Base-by-base conservation (phyloP, 2,797 vertebrate genomes). In the Setipinna tenuifilis region DNA sequence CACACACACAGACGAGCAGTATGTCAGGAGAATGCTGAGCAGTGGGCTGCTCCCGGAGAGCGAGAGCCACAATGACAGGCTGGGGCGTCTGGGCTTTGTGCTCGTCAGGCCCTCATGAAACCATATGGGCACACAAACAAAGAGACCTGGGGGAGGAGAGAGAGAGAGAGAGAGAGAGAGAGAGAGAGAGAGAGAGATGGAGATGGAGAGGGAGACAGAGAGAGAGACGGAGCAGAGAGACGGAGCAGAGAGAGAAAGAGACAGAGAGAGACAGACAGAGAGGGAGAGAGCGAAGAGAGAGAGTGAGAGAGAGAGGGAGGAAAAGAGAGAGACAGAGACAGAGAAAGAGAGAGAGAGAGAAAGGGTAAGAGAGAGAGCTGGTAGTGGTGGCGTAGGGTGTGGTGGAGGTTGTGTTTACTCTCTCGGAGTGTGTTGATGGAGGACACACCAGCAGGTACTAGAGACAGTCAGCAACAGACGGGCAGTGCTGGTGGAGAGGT, bases 1-100 rank as follows among this genome's bases (percentile, higher is more conserved):
- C 84, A 90, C 68, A 57, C 62, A 87, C 82, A 86, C 6, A 87
- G 87, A 89, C 89, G 90, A 87, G 85, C 88, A 25, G 2, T 50
- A 31, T 19, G 35, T 41, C 16, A 19, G 11, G 35, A 78, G 71
- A 78, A 21, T 21, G 35, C 71, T 21, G 71, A 78, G 71, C 71
- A 78, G 71, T 78, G 31, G 71, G 35, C 65, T 31, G 14, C 65
- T 31, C 16, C 12, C 14, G 7, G 35, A 44, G 35, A 54, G 50
- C 7, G 9, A 78, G 31, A 78, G 71, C 71, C 35, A 41, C 71
- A 78, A 44, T 78, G 71, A 78, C 71, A 78, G 71, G 35, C 71
- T 78, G 35, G 35, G 44, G 71, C 12, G 28, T 31, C 25, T 16
- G 3, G 28, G 28, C 65, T 31, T 71, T 31, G 65, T 71, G 65